Percentiles rank a stretch among this genome's conserved stretches.
These are phyloP conservation scores for Entomyzon cyanotis DNA, from an alignment of 2,113 vertebrate genomes.

Conservation along the genomic window DNA sequence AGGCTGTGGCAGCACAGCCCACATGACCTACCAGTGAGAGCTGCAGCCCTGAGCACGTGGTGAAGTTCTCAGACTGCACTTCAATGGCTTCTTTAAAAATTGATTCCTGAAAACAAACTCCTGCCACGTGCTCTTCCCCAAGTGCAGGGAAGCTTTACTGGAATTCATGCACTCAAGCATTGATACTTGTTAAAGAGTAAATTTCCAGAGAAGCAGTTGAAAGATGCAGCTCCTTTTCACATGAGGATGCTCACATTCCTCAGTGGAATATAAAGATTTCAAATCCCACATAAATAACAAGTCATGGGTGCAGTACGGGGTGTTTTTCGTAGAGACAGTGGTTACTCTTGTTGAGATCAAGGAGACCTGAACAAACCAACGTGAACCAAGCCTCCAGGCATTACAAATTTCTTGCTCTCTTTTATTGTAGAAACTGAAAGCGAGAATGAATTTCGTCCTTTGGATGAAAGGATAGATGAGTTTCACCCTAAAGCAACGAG, in stretches of 20 bases:
- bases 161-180: neutral
- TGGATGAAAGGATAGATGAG: slow-evolving; percentile 98
- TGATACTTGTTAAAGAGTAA: neutral
- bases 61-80: neutral
- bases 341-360: neutral
- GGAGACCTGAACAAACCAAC: neutral
- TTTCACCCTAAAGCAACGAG: slow-evolving; percentile 98
- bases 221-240: neutral
- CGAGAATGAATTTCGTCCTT: slow-evolving; percentile 95
- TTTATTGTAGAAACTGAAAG: slow-evolving; percentile 91
- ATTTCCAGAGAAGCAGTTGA: neutral
- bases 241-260: neutral
- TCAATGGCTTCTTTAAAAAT: neutral
- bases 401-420: neutral
- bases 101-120: neutral
- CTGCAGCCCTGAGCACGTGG: neutral
- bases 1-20: neutral
- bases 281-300: neutral
- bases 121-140: neutral
- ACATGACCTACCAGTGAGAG: neutral
- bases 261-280: neutral
- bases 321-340: neutral
- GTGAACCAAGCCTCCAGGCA: accelerated
- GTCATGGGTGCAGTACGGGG: neutral
- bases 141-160: neutral